Evolutionary conservation across 2,888 invertebrate species (phyloP).

Genomic region (Nipponacmea schrenckii): DNA sequence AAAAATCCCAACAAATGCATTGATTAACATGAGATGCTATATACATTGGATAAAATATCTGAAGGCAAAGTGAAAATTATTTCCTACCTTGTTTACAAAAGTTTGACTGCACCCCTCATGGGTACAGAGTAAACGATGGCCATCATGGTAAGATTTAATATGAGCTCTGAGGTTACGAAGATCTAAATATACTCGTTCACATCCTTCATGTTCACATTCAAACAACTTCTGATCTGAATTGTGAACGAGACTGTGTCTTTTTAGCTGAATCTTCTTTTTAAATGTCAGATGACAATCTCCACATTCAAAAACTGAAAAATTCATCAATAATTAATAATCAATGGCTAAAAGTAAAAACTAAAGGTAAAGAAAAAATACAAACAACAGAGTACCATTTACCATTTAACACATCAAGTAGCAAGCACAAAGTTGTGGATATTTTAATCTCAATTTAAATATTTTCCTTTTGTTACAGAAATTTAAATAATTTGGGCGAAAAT

Average conservation of each 20-base stretch:
- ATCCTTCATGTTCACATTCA: conserved; percentile 47
- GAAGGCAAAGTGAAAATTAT: no score
- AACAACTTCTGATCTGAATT: conserved; percentile 32
- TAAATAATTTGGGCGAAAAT: no score
- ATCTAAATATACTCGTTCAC: conserved; percentile 47
- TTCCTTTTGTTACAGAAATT: no score
- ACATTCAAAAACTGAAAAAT: conserved; percentile 37
- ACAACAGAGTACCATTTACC: no score
- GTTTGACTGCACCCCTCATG: conserved; percentile 42
- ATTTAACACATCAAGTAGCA: no score
- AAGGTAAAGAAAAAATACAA: no score
- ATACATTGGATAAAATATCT: no score
- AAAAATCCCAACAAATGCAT: neutral
- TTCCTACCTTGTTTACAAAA: conserved; percentile 47
- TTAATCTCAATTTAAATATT: no score
- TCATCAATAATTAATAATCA: no score
- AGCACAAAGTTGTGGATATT: no score
- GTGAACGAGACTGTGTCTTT: conserved; percentile 43
- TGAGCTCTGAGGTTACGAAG: conserved; percentile 49
- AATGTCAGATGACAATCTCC: conserved; percentile 42
- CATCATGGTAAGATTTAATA: conserved; percentile 49
- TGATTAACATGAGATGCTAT: neutral
- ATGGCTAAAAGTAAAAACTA: no score
- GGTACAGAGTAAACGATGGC: conserved; percentile 42
- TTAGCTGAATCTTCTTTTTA: conserved; percentile 38